Percentiles rank a stretch among this genome's conserved stretches.
Conservation (phyloP, 2,888 invertebrate species). For the Lepidonotus clava region DNA sequence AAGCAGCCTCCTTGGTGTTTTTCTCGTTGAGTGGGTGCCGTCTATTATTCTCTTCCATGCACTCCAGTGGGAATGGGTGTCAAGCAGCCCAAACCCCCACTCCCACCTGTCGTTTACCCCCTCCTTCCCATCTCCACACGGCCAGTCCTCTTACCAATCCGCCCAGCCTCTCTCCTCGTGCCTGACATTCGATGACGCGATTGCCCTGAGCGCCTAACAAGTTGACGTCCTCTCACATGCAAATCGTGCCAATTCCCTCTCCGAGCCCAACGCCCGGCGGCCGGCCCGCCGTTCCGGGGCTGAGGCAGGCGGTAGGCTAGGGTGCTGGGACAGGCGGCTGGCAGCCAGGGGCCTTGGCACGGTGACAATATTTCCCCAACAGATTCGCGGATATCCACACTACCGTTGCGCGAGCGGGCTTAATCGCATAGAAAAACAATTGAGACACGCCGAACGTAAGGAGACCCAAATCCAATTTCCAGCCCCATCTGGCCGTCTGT, state of each 20-base stretch:
- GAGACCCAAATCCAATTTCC: conserved; percentile 52
- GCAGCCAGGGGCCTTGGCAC: too few species aligned
- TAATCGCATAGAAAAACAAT: conserved; percentile 54
- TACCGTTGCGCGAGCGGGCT: background rate
- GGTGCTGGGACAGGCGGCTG: background rate
- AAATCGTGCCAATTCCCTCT: conserved; percentile 15
- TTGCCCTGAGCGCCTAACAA: conserved; percentile 20
- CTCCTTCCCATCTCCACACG: background rate
- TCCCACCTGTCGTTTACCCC: background rate
- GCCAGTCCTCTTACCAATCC: background rate
- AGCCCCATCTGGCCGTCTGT: conserved; percentile 1
- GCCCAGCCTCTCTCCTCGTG: background rate
- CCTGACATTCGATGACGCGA: conserved; percentile 15
- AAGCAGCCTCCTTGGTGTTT: background rate
- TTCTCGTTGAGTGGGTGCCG: too few species aligned
- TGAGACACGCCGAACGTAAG: conserved; percentile 36
- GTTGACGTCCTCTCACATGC: conserved; percentile 9
- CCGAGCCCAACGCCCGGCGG: background rate
- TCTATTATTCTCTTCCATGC: too few species aligned
- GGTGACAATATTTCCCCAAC: conserved; percentile 44
- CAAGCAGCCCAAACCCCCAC: too few species aligned
- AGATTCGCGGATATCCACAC: conserved; percentile 27
- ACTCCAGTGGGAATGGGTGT: too few species aligned
- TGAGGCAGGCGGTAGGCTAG: too few species aligned
- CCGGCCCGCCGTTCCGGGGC: too few species aligned